Evolutionary conservation across 2,797 vertebrate species (phyloP), one percentile per base, ranked within the genome.

Genomic region (Toxotes lorentzi): DNA sequence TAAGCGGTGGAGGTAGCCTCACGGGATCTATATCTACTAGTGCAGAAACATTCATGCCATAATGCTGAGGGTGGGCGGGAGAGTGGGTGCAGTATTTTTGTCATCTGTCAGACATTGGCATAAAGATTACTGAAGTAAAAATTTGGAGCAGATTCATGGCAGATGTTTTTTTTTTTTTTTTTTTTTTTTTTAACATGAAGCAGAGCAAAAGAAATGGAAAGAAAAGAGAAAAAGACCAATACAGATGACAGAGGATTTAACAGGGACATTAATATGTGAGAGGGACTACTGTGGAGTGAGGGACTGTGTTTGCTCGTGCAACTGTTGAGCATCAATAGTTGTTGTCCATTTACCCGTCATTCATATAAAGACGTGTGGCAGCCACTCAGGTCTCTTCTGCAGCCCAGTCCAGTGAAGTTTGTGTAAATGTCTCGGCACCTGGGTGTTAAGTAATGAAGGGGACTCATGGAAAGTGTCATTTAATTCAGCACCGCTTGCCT

Each of bases 391-490:
- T 62, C 51, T 82, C 41, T 34, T 54, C 45, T 83, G 72, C 77
- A 48, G 64, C 72, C 78, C 68, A 43, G 51, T 60, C 45, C 5
- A 66, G 41, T 48, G 60, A 70, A 30, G 70, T 68, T 30, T 9
- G 27, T 66, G 58, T 78, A 60, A 77, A 76, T 34, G 70, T 75
- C 78, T 56, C 40, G 1, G 51, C 70, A 59, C 76, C 63, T 7
- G 72, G 80, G 86, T 76, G 65, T 91, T 78, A 85, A 88, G 82
- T 91, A 91, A 93, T 86, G 78, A 82, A 88, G 68, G 79, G 86
- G 24, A 77, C 67, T 88, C 57, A 85, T 94, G 92, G 93, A 94
- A 94, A 93, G 88, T 93, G 85, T 92, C 76, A 85, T 87, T 88
- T 78, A 80, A 86, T 57, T 66, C 56, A 57, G 81, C 82, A 78